Evolutionary conservation across 2,888 invertebrate species (phyloP).

Genomic region (Aquatica leii): DNA sequence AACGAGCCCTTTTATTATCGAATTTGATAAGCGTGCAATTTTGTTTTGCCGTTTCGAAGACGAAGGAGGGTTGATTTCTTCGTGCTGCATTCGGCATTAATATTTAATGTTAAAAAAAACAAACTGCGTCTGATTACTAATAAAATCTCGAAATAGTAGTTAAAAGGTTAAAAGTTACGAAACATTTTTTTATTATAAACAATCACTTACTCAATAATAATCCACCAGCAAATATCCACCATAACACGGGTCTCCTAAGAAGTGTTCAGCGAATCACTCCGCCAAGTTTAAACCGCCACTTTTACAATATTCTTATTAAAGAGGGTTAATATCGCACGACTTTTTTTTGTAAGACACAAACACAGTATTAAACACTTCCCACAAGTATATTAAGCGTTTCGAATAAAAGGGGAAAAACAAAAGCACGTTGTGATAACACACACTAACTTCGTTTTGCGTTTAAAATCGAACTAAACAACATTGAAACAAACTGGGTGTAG

Average conservation of each 20-base stretch:
- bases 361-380: too few relatives aligned
- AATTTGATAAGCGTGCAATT: slow-evolving; percentile 27
- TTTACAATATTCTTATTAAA: too few relatives aligned
- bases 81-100: background rate
- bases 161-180: background rate
- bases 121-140: slow-evolving; percentile 3
- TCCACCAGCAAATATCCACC: background rate
- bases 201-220: background rate
- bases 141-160: background rate
- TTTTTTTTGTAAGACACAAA: too few relatives aligned
- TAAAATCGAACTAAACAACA: slow-evolving; percentile 31
- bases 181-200: too few relatives aligned
- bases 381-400: too few relatives aligned
- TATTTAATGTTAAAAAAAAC: background rate
- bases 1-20: slow-evolving; percentile 33
- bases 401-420: slow-evolving; percentile 13
- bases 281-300: too few relatives aligned
- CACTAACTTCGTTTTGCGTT: slow-evolving; percentile 14
- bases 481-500: slow-evolving; percentile 32
- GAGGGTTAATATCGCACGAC: too few relatives aligned
- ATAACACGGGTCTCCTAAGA: too few relatives aligned
- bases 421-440: slow-evolving; percentile 7
- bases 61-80: slow-evolving; percentile 1
- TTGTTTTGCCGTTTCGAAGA: slow-evolving; percentile 25
- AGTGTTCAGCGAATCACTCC: background rate